Evolutionary conservation across 1,140 invertebrate species (phyloP).

Genomic region (Bathynomus jamesi): DNA sequence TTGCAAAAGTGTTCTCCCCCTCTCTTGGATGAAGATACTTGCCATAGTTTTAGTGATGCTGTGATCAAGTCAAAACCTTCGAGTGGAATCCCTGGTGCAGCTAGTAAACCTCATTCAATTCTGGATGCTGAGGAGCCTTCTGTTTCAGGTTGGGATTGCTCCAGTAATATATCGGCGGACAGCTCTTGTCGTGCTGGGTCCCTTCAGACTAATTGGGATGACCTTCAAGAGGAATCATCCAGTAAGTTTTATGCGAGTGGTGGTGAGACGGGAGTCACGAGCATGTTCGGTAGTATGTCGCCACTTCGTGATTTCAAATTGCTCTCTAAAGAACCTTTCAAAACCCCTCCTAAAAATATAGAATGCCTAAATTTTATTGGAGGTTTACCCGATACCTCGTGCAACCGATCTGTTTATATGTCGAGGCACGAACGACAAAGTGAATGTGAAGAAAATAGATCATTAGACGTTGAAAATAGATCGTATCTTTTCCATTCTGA

Average conservation of each 20-base stretch:
- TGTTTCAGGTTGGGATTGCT: constrained; percentile 34
- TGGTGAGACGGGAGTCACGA: constrained; percentile 33
- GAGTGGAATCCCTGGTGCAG: not conserved
- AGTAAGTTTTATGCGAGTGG: constrained; percentile 27
- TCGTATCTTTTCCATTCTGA: not conserved
- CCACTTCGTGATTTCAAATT: constrained; percentile 24
- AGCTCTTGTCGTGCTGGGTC: not conserved
- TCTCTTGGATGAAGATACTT: constrained; percentile 35
- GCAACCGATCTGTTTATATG: not conserved
- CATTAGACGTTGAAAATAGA: not conserved
- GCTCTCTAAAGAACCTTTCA: not conserved
- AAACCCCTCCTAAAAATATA: not conserved
- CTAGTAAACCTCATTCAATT: constrained; percentile 8
- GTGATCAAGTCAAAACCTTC: not conserved
- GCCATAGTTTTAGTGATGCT: constrained; percentile 35
- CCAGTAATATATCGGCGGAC: constrained; percentile 30
- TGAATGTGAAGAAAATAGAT: not conserved
- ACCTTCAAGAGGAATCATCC: constrained; percentile 32
- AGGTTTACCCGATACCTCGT: not conserved
- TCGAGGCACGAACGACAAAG: not conserved
- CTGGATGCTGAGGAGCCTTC: constrained; percentile 35
- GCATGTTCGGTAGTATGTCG: constrained; percentile 33
- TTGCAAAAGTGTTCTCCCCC: constrained; percentile 8
- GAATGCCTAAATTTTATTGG: not conserved
- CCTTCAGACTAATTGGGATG: constrained; percentile 14